Percentiles rank a stretch among this genome's conserved stretches.
Evolutionary conservation across 2,113 vertebrate species (phyloP).

Genomic region (Ardeotis arabs): DNA sequence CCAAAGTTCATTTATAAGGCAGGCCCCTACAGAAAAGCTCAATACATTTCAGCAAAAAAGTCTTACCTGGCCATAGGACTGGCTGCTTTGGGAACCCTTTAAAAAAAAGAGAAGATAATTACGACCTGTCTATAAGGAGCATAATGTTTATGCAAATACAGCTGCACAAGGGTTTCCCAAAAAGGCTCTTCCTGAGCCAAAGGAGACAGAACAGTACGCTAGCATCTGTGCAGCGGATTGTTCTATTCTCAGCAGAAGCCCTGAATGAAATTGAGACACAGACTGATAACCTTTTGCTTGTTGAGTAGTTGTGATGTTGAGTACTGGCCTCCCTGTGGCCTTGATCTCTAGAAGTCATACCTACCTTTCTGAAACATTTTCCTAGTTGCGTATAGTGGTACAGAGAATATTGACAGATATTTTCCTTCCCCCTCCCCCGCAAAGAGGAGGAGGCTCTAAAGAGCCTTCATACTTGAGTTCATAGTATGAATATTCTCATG

Average conservation of each 20-base stretch:
- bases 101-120: not conserved
- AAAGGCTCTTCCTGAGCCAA: not conserved
- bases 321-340: too few species aligned
- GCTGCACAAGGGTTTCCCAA: not conserved
- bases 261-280: fast-evolving
- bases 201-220: not conserved
- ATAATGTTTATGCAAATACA: fast-evolving
- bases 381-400: not conserved
- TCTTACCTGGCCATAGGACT: constrained; percentile 8
- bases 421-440: not conserved
- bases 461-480: not conserved
- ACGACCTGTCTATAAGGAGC: not conserved
- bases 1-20: too few species aligned
- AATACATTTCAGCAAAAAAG: not conserved
- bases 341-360: not conserved
- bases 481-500: not conserved
- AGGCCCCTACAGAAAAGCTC: not conserved
- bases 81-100: not conserved
- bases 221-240: too few species aligned
- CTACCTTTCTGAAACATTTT: not conserved
- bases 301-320: not conserved
- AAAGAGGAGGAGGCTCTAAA: not conserved
- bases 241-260: not conserved
- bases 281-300: not conserved
- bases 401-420: not conserved